A percentile compares a stretch with the other conserved stretches of the same genome.
Evolutionary conservation across 2,113 vertebrate genomes (phyloP).

Genomic region (Glaucomys volans): DNA sequence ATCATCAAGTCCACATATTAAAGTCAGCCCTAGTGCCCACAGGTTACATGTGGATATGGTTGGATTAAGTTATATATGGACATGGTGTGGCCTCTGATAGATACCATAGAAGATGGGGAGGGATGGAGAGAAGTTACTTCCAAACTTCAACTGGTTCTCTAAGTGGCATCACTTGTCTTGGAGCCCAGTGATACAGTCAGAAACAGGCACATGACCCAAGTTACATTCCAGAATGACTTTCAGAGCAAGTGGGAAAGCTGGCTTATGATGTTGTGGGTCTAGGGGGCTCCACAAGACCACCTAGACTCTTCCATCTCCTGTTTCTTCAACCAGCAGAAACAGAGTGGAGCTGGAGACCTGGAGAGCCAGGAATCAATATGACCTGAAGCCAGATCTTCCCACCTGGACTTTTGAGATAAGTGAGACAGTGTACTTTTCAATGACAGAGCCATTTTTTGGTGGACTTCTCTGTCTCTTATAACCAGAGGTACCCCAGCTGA

Average conservation of each 20-base stretch:
- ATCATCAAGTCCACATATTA: neutral
- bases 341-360: too few relatives aligned
- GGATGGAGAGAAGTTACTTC: neutral
- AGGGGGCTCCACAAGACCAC: neutral
- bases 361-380: neutral
- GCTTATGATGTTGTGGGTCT: neutral
- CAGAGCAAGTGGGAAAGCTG: neutral
- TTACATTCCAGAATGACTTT: neutral
- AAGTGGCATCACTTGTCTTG: neutral
- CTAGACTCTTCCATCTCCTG: neutral
- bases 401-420: neutral
- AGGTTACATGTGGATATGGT: neutral
- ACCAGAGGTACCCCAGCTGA: neutral
- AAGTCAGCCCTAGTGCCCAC: neutral
- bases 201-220: neutral
- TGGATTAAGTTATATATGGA: neutral
- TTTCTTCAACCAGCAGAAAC: neutral
- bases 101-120: neutral
- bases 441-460: neutral
- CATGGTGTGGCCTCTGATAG: neutral
- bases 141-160: neutral
- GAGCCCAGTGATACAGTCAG: neutral
- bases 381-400: neutral
- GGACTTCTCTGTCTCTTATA: neutral
- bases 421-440: too few relatives aligned